These are phyloP conservation scores for Mythimna impura DNA, from an alignment of 2,888 invertebrate species.

Conservation along the genomic window DNA sequence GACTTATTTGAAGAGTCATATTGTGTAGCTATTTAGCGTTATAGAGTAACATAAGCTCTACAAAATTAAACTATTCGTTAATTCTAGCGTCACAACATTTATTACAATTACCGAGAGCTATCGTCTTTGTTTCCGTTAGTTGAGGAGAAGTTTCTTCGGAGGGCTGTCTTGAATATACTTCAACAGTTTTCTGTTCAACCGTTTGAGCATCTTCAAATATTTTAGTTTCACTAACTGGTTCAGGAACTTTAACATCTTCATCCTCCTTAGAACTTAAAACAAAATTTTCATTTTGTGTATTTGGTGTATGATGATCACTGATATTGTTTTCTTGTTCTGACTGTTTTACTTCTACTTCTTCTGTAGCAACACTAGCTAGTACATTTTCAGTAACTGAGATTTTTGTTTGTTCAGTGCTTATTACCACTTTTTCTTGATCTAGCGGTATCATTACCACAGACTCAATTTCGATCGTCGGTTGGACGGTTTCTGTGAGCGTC, in stretches of 20 bases:
- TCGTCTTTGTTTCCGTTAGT: slow-evolving; percentile 1
- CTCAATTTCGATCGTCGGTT: neutral
- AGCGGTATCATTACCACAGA: neutral
- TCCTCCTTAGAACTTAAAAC: no score
- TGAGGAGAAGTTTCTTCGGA: slow-evolving; percentile 3
- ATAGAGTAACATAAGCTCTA: slow-evolving; percentile 31
- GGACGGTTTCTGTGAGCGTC: neutral
- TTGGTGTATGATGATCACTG: neutral
- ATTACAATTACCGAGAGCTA: slow-evolving; percentile 46
- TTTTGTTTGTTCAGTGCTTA: neutral
- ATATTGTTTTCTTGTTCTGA: neutral
- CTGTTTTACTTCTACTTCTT: neutral
- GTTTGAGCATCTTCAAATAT: neutral
- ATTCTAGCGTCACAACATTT: slow-evolving; percentile 29
- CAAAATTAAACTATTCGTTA: slow-evolving; percentile 17
- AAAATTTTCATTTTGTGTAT: neutral
- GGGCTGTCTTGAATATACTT: neutral
- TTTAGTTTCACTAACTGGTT: slow-evolving; percentile 1
- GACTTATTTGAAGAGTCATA: neutral
- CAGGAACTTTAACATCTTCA: neutral
- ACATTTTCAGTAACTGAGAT: neutral
- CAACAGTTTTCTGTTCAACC: neutral
- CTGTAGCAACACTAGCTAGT: neutral
- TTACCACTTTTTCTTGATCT: neutral
- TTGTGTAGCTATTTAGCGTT: slow-evolving; percentile 36